A percentile compares a stretch with the other conserved stretches of the same genome.
phyloP scores from a whole-genome alignment of 2,797 vertebrate genomes.

The Mus minutoides region DNA sequence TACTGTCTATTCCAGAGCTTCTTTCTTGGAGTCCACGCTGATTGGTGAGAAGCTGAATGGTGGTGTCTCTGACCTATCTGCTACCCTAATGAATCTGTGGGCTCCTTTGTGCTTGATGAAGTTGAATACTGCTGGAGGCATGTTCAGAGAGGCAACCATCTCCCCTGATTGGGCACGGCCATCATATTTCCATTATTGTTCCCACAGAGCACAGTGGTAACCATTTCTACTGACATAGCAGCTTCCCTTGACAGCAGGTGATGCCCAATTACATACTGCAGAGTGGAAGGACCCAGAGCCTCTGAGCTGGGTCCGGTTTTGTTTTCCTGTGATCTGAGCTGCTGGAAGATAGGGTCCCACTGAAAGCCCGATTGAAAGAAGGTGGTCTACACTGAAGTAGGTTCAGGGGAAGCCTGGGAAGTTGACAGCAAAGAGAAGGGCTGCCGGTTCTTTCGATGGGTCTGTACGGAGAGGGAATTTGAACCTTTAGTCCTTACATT shows the following conservation, averaged over 20 bases:
- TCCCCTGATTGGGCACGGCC: not conserved
- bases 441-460: not conserved
- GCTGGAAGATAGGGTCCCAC: not conserved
- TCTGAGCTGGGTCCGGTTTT: not conserved
- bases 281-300: not conserved
- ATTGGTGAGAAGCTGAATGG: not conserved
- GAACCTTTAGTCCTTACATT: not conserved
- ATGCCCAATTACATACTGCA: not conserved
- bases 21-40: not conserved
- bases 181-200: not conserved
- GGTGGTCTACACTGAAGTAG: not conserved
- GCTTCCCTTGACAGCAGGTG: not conserved
- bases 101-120: not conserved
- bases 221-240: not conserved
- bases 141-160: not conserved
- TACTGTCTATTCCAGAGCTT: not conserved
- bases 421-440: not conserved
- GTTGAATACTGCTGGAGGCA: not conserved
- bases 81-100: not conserved
- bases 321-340: slow-evolving; percentile 26
- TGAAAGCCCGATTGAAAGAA: not conserved
- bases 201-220: not conserved
- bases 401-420: not conserved
- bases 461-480: not conserved
- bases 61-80: not conserved